Percentiles rank a stretch among this genome's conserved stretches.
Conservation (phyloP, 30 jellyfish, hydroid and myxozoan genomes). For the Aurelia aurita complex sp. Pacific region DNA sequence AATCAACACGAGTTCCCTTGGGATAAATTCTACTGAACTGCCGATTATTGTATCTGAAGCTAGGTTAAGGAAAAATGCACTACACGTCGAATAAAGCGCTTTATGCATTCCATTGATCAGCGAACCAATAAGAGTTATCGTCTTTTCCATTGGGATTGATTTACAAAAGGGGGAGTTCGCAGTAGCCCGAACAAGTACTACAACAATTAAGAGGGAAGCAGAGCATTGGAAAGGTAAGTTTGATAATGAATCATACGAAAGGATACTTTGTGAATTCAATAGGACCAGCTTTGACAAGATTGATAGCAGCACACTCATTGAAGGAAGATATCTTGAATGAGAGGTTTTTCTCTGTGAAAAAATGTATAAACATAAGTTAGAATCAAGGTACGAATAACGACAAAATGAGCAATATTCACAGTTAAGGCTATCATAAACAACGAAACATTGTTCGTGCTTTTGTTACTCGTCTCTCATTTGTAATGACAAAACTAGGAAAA, state of each 20-base stretch:
- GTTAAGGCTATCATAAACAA: not conserved
- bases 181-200: no score
- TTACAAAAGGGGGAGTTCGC: no score
- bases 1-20: constrained; percentile 93
- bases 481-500: no score
- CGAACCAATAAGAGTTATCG: no score
- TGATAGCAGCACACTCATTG: constrained; percentile 70
- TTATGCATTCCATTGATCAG: no score
- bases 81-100: no score
- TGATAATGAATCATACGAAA: not conserved
- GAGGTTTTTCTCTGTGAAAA: constrained; percentile 56
- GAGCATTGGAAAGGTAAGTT: no score
- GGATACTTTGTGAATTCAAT: constrained; percentile 82
- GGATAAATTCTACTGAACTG: constrained; percentile 97
- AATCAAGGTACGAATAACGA: not conserved
- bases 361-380: not conserved
- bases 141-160: no score
- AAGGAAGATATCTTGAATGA: constrained; percentile 81
- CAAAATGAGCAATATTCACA: not conserved
- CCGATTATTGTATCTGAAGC: constrained; percentile 76
- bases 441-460: not conserved
- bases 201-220: no score
- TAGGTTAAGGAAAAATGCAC: not conserved
- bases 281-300: constrained; percentile 74
- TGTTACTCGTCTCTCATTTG: no score